Percentiles rank a stretch among this genome's conserved stretches.
phyloP scores from a whole-genome alignment of 2,888 invertebrate species.

The Drosophila pullipes region DNA sequence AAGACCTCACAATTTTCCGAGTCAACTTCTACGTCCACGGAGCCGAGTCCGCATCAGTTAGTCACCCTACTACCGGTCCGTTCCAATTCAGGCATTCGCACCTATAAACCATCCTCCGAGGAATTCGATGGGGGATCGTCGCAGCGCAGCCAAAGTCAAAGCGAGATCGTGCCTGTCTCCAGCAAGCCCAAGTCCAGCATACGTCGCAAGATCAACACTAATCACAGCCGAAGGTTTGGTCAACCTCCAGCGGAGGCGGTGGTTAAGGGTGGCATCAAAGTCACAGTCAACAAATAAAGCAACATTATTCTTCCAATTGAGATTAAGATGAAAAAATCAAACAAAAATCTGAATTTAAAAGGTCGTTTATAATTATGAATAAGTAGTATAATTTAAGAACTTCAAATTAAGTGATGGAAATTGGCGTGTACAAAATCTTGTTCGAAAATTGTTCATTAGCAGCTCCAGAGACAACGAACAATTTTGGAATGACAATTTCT shows the following conservation, averaged over 20 bases:
- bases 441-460: conserved; percentile 69
- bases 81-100: conserved; percentile 92
- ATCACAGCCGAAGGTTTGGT: conserved; percentile 78
- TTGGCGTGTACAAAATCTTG: conserved; percentile 61
- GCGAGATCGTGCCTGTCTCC: conserved; percentile 48
- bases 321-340: conserved; percentile 37
- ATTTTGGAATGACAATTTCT: conserved; percentile 73
- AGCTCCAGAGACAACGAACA: conserved; percentile 47
- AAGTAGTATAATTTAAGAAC: conserved; percentile 46
- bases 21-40: conserved; percentile 76
- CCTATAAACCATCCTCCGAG: conserved; percentile 87
- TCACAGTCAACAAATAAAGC: conserved; percentile 73
- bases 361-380: conserved; percentile 6
- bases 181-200: conserved; percentile 71
- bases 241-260: conserved; percentile 83
- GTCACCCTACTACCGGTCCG: conserved; percentile 91
- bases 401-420: conserved; percentile 23
- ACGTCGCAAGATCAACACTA: conserved; percentile 62
- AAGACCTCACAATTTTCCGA: conserved; percentile 82
- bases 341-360: conserved; percentile 4
- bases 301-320: conserved; percentile 30
- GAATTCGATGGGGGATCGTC: conserved; percentile 42
- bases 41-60: conserved; percentile 84
- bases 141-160: conserved; percentile 56
- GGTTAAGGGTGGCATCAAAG: conserved; percentile 83